Percentiles rank a stretch among this genome's conserved stretches.
These are phyloP conservation scores for Cerastis leucographa DNA, from an alignment of 2,888 invertebrate species.

Conservation along the genomic window DNA sequence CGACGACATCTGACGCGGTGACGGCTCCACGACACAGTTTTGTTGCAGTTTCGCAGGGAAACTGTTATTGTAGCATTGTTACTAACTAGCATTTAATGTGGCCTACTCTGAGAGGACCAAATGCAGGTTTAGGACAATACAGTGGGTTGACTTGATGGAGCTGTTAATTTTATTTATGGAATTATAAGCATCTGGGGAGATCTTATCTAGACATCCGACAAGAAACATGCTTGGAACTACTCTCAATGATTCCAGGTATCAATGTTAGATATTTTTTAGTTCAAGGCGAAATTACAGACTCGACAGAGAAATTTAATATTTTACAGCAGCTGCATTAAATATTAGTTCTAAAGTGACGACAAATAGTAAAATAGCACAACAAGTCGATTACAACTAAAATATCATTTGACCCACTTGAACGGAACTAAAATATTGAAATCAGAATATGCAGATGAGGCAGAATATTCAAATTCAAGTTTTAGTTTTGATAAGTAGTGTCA, in stretches of 20 bases:
- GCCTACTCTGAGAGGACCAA: not conserved
- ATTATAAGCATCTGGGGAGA: not conserved
- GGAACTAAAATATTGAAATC: conserved; percentile 44
- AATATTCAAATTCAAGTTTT: conserved; percentile 14
- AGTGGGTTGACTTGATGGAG: conserved; percentile 1
- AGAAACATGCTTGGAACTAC: not conserved
- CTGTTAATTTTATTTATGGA: not conserved
- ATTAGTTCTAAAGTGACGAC: conserved; percentile 3
- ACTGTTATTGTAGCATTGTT: conserved; percentile 51
- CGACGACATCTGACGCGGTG: conserved; percentile 52
- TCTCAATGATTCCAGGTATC: not conserved
- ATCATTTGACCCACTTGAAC: conserved; percentile 39
- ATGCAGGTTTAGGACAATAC: conserved; percentile 8
- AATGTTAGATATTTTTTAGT: not conserved
- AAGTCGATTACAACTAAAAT: conserved; percentile 26
- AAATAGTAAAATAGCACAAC: conserved; percentile 7
- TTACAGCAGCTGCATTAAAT: conserved; percentile 8
- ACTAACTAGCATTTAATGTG: conserved; percentile 49
- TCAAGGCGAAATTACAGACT: not conserved
- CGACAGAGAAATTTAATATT: not conserved
- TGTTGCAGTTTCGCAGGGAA: conserved; percentile 56
- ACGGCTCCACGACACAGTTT: conserved; percentile 37
- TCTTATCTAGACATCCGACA: not conserved
- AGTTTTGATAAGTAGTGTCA: conserved; percentile 11
- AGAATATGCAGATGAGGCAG: conserved; percentile 37